Percentiles rank a stretch among this genome's conserved stretches.
Evolutionary conservation across 2,797 vertebrate species (phyloP).

Genomic region (Ispidina picta): DNA sequence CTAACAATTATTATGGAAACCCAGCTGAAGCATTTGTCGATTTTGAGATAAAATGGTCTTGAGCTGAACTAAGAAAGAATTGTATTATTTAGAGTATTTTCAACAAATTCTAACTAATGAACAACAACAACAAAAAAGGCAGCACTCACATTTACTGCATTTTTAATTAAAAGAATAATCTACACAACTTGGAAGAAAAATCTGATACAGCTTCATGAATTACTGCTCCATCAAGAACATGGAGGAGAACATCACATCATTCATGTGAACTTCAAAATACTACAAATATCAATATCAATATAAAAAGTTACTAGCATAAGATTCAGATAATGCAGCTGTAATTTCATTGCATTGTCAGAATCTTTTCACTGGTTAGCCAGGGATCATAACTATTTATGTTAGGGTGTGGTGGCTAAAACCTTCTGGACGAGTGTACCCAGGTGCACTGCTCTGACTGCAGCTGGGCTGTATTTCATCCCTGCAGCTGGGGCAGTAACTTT

Average conservation of each 20-base stretch:
- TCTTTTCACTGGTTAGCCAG: neutral
- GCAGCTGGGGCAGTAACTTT: neutral
- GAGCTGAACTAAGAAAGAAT: neutral
- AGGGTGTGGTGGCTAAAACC: neutral
- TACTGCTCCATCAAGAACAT: neutral
- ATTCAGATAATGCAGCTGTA: neutral
- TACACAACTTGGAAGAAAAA: neutral
- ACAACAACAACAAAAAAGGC: neutral
- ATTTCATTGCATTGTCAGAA: neutral
- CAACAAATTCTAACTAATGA: accelerated
- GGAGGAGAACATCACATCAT: neutral
- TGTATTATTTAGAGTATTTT: neutral
- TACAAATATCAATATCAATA: neutral
- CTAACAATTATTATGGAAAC: neutral
- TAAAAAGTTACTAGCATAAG: neutral
- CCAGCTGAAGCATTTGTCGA: neutral
- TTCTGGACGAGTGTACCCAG: neutral
- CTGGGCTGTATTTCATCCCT: accelerated
- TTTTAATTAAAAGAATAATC: neutral
- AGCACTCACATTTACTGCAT: neutral
- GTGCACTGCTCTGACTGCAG: neutral
- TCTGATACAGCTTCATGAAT: neutral
- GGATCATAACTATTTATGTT: neutral
- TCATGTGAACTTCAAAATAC: neutral
- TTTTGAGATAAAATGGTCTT: neutral